These are phyloP conservation scores for Coranthus polyacanthus DNA, from an alignment of 2,797 vertebrate genomes.

Conservation along the genomic window DNA sequence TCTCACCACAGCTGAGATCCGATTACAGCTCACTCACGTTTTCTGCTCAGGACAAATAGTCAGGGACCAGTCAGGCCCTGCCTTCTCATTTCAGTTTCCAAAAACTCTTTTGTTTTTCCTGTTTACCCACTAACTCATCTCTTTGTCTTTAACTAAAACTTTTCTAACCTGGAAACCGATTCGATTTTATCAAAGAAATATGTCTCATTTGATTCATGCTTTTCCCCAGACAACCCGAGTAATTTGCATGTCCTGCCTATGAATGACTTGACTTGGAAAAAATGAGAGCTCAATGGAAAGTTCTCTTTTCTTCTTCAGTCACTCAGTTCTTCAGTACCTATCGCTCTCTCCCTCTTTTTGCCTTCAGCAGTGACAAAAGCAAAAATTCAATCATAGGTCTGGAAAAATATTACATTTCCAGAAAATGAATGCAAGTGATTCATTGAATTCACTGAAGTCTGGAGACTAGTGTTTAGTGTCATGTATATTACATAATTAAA, in stretches of 20 bases:
- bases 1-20: conserved; percentile 79
- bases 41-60: conserved; percentile 65
- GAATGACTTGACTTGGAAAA: conserved; percentile 79
- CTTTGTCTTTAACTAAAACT: conserved; percentile 16
- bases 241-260: conserved; percentile 53
- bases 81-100: conserved; percentile 32
- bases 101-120: conserved; percentile 10
- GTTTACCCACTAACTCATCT: neutral
- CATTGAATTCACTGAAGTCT: neutral
- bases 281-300: conserved; percentile 72
- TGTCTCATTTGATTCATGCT: conserved; percentile 17
- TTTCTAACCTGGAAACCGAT: conserved; percentile 8
- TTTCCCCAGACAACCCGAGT: conserved; percentile 46
- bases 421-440: too few species aligned
- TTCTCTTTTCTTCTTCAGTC: conserved; percentile 62
- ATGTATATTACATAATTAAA: too few species aligned
- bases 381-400: neutral
- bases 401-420: too few species aligned
- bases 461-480: too few species aligned
- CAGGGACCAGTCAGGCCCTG: conserved; percentile 53
- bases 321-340: conserved; percentile 22
- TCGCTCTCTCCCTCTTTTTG: conserved; percentile 15
- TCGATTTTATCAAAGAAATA: conserved; percentile 12
- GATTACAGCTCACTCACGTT: conserved; percentile 81
- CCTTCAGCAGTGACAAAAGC: conserved; percentile 37